phyloP scores from a whole-genome alignment of 2,888 invertebrate species.

The Ochropacha duplaris region DNA sequence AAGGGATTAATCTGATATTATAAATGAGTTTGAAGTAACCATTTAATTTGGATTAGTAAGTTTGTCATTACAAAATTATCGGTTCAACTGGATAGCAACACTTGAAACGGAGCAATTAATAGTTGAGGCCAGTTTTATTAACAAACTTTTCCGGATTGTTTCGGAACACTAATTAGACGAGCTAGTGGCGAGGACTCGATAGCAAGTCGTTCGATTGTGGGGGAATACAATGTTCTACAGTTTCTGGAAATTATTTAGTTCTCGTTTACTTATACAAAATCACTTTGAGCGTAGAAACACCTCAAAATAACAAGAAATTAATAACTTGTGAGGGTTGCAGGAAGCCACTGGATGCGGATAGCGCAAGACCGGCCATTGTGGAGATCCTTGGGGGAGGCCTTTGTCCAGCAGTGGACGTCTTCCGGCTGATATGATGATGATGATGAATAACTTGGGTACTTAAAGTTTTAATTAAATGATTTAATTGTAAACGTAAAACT shows the following conservation, averaged over 20 bases:
- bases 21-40: too few relatives aligned
- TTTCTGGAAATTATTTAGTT: too few relatives aligned
- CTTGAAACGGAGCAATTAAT: slow-evolving; percentile 46
- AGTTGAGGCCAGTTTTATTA: slow-evolving; percentile 49
- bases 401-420: too few relatives aligned
- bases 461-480: too few relatives aligned
- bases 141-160: slow-evolving; percentile 51
- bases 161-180: slow-evolving; percentile 49
- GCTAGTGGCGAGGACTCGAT: slow-evolving; percentile 28
- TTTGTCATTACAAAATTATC: slow-evolving; percentile 23
- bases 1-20: neutral
- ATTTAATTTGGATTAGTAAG: slow-evolving; percentile 9
- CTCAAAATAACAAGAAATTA: too few relatives aligned
- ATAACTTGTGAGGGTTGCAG: too few relatives aligned
- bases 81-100: slow-evolving; percentile 20
- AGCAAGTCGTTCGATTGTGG: slow-evolving; percentile 20
- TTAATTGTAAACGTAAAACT: too few relatives aligned
- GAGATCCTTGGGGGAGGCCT: too few relatives aligned
- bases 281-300: neutral
- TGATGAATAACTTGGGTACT: too few relatives aligned
- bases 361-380: too few relatives aligned
- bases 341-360: too few relatives aligned
- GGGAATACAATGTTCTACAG: slow-evolving; percentile 1
- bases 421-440: too few relatives aligned
- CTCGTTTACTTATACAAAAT: neutral